Percentiles rank a stretch among this genome's conserved stretches.
Evolutionary conservation across 2,888 invertebrate genomes (phyloP).

Genomic region (Ceraclea dissimilis): DNA sequence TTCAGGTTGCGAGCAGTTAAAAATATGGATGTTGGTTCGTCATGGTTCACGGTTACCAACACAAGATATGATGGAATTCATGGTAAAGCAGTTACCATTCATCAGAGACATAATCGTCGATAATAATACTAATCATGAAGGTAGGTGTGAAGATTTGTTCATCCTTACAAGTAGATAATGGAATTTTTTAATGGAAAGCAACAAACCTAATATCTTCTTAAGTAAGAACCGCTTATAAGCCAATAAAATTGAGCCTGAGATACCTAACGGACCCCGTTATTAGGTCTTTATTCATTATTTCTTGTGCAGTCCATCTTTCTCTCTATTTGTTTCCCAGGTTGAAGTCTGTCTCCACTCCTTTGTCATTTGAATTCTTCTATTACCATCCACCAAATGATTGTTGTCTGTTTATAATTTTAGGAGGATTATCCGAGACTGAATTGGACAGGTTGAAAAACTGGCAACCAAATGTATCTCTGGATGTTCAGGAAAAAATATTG

Average conservation of each 20-base stretch:
- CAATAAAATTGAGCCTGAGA: no score
- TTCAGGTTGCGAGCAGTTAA: constrained; percentile 56
- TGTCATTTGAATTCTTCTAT: no score
- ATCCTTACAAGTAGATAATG: no score
- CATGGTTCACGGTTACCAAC: constrained; percentile 75
- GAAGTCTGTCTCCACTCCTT: no score
- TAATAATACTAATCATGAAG: constrained; percentile 32
- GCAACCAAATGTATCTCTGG: constrained; percentile 43
- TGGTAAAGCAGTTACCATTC: constrained; percentile 46
- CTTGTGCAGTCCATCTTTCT: no score
- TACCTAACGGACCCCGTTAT: no score
- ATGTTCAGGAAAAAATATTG: constrained; percentile 52
- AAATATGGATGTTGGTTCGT: constrained; percentile 68
- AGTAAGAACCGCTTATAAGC: no score
- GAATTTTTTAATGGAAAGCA: no score
- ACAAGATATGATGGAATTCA: constrained; percentile 45
- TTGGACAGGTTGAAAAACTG: constrained; percentile 49
- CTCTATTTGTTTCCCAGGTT: no score
- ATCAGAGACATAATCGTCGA: constrained; percentile 49
- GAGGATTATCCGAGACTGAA: constrained; percentile 38
- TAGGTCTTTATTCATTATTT: no score
- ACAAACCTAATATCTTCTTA: no score
- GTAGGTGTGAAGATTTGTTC: constrained; percentile 1
- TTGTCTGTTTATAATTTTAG: constrained; percentile 28
- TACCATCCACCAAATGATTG: no score